phyloP scores from a whole-genome alignment of 1,140 invertebrate species.

The Cyclargus thomasi region DNA sequence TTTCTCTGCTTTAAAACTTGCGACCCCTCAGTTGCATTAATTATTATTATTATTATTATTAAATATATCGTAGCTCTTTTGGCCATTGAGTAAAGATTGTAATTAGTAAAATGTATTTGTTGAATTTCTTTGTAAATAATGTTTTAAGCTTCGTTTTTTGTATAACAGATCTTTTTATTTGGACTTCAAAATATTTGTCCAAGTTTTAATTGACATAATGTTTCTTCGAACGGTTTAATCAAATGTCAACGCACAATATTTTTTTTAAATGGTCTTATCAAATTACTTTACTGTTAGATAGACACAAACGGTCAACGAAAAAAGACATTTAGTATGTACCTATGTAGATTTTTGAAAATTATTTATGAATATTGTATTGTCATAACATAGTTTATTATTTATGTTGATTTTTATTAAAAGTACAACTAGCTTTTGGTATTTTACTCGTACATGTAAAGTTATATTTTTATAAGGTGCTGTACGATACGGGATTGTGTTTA shows the following conservation, averaged over 20 bases:
- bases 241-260: not conserved
- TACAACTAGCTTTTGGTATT: constrained; percentile 52
- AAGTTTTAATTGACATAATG: not conserved
- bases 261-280: not conserved
- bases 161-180: not conserved
- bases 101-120: not conserved
- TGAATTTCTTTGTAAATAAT: not conserved
- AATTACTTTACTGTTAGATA: not conserved
- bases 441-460: constrained; percentile 29
- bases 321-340: not conserved
- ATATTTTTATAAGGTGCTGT: constrained; percentile 48
- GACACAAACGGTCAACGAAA: not conserved
- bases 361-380: constrained; percentile 10
- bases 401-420: constrained; percentile 30
- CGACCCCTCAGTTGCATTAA: no score
- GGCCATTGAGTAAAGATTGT: not conserved
- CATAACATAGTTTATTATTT: constrained; percentile 7
- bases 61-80: not conserved
- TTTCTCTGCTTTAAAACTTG: no score
- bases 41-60: no score
- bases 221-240: not conserved
- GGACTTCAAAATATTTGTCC: not conserved
- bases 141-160: not conserved
- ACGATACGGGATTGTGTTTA: constrained; percentile 23
- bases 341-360: not conserved